Evolutionary conservation across 2,888 invertebrate species (phyloP).

Genomic region (Lasiommata megera): DNA sequence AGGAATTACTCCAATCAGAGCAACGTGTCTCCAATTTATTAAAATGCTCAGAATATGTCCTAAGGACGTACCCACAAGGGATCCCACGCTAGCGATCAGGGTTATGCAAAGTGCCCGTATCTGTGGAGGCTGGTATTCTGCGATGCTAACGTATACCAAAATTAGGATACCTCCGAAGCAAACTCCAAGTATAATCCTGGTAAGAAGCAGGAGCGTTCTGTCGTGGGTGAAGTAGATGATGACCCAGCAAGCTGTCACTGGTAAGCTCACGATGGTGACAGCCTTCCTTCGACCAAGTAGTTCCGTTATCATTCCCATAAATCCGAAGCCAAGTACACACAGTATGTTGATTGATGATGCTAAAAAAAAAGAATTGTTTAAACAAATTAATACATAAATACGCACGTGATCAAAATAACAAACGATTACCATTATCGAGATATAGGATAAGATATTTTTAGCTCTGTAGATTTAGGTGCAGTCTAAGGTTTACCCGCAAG

Average conservation of each 20-base stretch:
- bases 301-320: conserved; percentile 25
- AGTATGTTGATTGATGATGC: conserved; percentile 31
- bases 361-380: conserved; percentile 27
- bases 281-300: conserved; percentile 25
- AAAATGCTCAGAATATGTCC: conserved; percentile 32
- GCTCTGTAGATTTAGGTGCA: too few relatives aligned
- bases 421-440: too few relatives aligned
- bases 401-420: too few relatives aligned
- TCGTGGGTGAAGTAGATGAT: conserved; percentile 27
- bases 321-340: conserved; percentile 23
- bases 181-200: conserved; percentile 32
- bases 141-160: conserved; percentile 16
- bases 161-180: conserved; percentile 29
- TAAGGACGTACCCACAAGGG: conserved; percentile 25
- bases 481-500: too few relatives aligned
- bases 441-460: too few relatives aligned
- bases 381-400: too few relatives aligned
- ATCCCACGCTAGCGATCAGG: conserved; percentile 25
- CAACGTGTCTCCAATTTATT: conserved; percentile 34
- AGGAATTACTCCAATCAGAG: conserved; percentile 32
- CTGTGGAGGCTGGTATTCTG: conserved; percentile 27
- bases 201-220: conserved; percentile 20
- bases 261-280: conserved; percentile 22
- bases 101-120: conserved; percentile 22
- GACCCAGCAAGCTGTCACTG: conserved; percentile 27